Evolutionary conservation across 1,140 invertebrate species (phyloP).

Genomic region (Drosophila seguyi): DNA sequence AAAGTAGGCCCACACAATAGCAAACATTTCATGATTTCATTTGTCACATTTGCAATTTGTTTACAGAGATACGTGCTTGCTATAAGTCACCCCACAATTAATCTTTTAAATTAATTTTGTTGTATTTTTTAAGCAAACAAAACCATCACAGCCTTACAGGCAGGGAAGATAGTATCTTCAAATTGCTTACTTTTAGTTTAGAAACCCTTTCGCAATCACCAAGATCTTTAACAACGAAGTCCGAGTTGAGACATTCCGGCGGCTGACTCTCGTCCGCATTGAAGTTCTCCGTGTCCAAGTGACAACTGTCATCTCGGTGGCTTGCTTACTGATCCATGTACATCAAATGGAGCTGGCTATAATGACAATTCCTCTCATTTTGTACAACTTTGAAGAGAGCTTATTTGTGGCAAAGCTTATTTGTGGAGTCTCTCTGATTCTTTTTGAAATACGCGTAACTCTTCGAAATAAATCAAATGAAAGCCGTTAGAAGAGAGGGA

Average conservation of each 20-base stretch:
- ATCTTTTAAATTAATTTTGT: no score
- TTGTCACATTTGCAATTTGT: no score
- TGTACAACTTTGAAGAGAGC: neutral
- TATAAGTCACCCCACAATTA: no score
- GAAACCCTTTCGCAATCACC: no score
- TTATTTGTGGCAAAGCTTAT: neutral
- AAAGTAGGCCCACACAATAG: neutral
- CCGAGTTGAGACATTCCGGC: conserved; percentile 53
- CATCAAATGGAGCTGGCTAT: neutral
- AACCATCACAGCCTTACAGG: no score
- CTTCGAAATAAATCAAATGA: no score
- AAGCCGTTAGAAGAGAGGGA: no score
- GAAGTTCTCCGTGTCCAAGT: conserved; percentile 12
- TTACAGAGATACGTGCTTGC: no score
- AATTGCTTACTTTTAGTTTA: conserved; percentile 12
- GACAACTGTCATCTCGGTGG: neutral
- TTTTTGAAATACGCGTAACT: no score
- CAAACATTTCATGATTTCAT: conserved; percentile 2
- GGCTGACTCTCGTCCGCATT: conserved; percentile 65
- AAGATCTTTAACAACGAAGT: neutral
- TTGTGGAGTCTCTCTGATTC: neutral
- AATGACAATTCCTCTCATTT: neutral
- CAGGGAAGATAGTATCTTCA: no score
- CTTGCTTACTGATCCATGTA: neutral
- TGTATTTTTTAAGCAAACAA: no score